Evolutionary conservation across 1,140 invertebrate genomes (phyloP).

Genomic region (Nilaparvata lugens): DNA sequence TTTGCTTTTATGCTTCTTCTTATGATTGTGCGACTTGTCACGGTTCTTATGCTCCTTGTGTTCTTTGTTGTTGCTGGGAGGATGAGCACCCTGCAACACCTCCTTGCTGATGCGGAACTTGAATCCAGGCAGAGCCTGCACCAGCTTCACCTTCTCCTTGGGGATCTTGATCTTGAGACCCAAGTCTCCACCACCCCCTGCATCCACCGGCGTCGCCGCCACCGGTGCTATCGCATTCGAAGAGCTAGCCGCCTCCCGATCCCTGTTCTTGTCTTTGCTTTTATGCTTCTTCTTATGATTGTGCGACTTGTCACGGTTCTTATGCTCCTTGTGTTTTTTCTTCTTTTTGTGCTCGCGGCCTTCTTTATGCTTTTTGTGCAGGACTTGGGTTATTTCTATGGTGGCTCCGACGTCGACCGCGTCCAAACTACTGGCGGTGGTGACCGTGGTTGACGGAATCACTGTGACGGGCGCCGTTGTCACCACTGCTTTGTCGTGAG

Average conservation of each 20-base stretch:
- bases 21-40: conserved; percentile 28
- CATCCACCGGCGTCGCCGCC: conserved; percentile 54
- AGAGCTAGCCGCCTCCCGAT: conserved; percentile 16
- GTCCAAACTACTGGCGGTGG: background rate
- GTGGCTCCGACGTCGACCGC: background rate
- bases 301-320: conserved; percentile 30
- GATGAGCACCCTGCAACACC: conserved; percentile 21
- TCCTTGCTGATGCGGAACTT: conserved; percentile 14
- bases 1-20: conserved; percentile 30
- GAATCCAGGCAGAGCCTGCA: conserved; percentile 20
- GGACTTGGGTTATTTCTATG: conserved; percentile 4
- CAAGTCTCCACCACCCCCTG: conserved; percentile 28
- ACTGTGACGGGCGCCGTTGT: conserved; percentile 23
- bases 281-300: conserved; percentile 32
- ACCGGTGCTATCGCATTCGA: conserved; percentile 45
- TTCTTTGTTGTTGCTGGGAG: conserved; percentile 29
- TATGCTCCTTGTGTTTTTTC: conserved; percentile 38
- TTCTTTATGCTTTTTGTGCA: conserved; percentile 49
- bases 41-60: conserved; percentile 34
- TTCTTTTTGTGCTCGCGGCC: conserved; percentile 47
- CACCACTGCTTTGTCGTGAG: conserved; percentile 14
- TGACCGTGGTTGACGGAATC: conserved; percentile 18
- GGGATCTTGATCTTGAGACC: conserved; percentile 52
- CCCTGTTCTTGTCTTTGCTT: conserved; percentile 24
- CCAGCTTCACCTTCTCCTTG: conserved; percentile 44